Evolutionary conservation across 1,140 invertebrate genomes (phyloP).

Genomic region (Cyclina sinensis): DNA sequence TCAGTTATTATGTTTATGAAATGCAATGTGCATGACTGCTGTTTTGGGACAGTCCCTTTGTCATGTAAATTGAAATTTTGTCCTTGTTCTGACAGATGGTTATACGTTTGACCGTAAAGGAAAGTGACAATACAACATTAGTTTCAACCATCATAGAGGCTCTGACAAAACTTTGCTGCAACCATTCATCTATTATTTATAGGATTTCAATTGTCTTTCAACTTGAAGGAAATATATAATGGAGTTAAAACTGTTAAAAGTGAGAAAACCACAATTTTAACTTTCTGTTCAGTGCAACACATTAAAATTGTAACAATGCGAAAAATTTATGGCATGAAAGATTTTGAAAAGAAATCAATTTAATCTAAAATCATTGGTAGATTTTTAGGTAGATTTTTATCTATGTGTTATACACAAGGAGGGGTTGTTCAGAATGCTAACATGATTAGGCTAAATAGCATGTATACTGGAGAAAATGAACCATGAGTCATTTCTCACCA

Average conservation of each 20-base stretch:
- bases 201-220: no score
- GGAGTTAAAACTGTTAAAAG: background rate
- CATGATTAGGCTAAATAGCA: no score
- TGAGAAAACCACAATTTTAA: background rate
- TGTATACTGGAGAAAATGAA: background rate
- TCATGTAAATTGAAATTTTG: no score
- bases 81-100: no score
- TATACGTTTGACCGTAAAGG: no score
- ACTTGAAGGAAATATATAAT: no score
- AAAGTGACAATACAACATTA: no score
- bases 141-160: no score
- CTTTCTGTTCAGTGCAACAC: background rate
- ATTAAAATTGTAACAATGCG: conserved; percentile 10
- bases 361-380: conserved; percentile 9
- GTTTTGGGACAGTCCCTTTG: no score
- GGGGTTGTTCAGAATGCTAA: background rate
- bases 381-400: background rate
- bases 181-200: background rate
- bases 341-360: background rate
- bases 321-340: conserved; percentile 3
- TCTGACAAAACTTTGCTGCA: no score
- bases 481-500: background rate
- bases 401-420: background rate
- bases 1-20: no score
- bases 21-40: no score